These are phyloP conservation scores for Drosophila truncata DNA, from an alignment of 1,140 invertebrate genomes.

Conservation along the genomic window DNA sequence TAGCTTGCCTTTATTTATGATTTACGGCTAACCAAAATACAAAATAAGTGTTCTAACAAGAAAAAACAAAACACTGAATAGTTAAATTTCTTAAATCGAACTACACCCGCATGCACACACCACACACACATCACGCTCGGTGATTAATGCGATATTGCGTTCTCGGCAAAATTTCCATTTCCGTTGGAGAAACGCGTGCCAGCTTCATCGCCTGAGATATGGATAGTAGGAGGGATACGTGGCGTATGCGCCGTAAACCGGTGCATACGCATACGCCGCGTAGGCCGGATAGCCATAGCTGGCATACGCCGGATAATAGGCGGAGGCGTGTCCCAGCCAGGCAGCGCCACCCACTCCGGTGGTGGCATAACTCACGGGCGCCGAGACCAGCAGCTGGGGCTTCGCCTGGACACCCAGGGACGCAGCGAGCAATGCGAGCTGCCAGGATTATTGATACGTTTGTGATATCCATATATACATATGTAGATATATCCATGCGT, in stretches of 20 bases:
- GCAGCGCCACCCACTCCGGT: constrained; percentile 35
- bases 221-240: constrained; percentile 74
- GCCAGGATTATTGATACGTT: constrained; percentile 37
- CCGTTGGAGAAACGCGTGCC: constrained; percentile 9
- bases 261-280: constrained; percentile 72
- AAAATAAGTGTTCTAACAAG: neutral
- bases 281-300: constrained; percentile 73
- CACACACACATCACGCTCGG: neutral
- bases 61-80: neutral
- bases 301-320: constrained; percentile 56
- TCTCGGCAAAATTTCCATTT: constrained; percentile 9
- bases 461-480: constrained; percentile 28
- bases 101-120: neutral
- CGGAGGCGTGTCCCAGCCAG: constrained; percentile 42
- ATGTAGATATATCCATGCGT: constrained; percentile 5
- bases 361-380: constrained; percentile 70
- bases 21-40: neutral
- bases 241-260: constrained; percentile 70
- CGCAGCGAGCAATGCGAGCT: constrained; percentile 55
- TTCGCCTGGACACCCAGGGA: constrained; percentile 50
- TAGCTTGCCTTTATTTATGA: neutral
- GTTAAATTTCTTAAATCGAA: constrained; percentile 11
- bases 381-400: constrained; percentile 62
- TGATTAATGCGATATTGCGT: constrained; percentile 7
- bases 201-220: constrained; percentile 67